Conservation (phyloP, 2,888 invertebrate genomes). For the Trimorus sp. region DNA sequence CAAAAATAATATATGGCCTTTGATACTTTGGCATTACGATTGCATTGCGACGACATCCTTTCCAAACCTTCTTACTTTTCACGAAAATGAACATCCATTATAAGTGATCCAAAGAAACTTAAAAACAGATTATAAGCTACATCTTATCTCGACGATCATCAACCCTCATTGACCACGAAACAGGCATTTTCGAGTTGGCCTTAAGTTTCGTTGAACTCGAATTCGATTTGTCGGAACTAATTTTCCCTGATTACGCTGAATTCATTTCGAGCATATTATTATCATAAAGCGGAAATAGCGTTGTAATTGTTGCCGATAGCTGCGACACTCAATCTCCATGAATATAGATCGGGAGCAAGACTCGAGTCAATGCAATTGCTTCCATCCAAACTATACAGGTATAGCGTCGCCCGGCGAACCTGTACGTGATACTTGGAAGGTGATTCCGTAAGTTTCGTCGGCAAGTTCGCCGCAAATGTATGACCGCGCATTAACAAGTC, state of each 20-base stretch:
- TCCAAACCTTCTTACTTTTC: too few species aligned
- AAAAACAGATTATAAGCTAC: too few species aligned
- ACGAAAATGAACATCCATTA: too few species aligned
- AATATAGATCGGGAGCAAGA: constrained; percentile 40
- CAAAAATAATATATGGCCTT: too few species aligned
- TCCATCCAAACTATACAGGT: constrained; percentile 24
- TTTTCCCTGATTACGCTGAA: neutral
- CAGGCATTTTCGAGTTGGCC: too few species aligned
- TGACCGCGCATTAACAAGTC: constrained; percentile 48
- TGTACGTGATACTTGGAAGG: constrained; percentile 31
- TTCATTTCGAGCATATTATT: constrained; percentile 8
- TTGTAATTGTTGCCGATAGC: constrained; percentile 41
- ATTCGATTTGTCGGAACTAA: neutral
- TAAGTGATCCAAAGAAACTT: too few species aligned
- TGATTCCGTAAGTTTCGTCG: constrained; percentile 43
- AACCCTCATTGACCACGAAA: too few species aligned
- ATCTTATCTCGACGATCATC: too few species aligned
- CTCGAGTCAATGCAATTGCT: constrained; percentile 38
- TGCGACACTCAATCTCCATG: constrained; percentile 46
- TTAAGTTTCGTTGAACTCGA: neutral
- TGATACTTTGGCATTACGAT: too few species aligned
- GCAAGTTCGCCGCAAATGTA: constrained; percentile 42
- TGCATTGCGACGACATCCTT: too few species aligned
- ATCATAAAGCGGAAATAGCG: constrained; percentile 28
- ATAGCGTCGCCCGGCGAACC: constrained; percentile 13